Conservation (phyloP, 2,888 invertebrate species). For the Zaprionus bogoriensis region DNA sequence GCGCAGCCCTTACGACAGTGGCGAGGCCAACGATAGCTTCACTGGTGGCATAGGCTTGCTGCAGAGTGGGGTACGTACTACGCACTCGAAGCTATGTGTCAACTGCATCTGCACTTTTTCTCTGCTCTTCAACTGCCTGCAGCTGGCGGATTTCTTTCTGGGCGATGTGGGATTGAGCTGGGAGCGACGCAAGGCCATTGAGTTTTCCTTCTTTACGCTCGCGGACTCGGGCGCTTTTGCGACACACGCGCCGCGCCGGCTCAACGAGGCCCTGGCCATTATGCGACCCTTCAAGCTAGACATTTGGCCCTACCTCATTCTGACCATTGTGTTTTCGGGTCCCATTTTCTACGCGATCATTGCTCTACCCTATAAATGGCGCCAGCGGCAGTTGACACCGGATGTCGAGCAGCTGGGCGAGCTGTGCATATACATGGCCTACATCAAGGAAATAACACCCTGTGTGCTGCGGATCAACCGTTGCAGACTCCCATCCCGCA, state of each 20-base stretch:
- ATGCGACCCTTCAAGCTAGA: slow-evolving; percentile 89
- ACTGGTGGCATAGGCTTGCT: slow-evolving; percentile 89
- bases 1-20: slow-evolving; percentile 79
- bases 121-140: not conserved
- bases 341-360: slow-evolving; percentile 88
- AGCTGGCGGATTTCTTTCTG: slow-evolving; percentile 87
- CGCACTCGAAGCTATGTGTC: too few species aligned
- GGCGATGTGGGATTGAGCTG: slow-evolving; percentile 90
- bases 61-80: slow-evolving; percentile 85
- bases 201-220: slow-evolving; percentile 90
- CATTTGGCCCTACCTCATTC: slow-evolving; percentile 89
- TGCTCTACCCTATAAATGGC: slow-evolving; percentile 84
- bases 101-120: too few species aligned
- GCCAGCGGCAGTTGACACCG: slow-evolving; percentile 4
- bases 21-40: slow-evolving; percentile 86
- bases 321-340: slow-evolving; percentile 87
- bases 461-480: slow-evolving; percentile 38
- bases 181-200: slow-evolving; percentile 88
- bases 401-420: slow-evolving; percentile 57
- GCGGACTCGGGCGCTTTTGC: slow-evolving; percentile 91
- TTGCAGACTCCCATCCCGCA: slow-evolving; percentile 37
- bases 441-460: slow-evolving; percentile 80
- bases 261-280: slow-evolving; percentile 89
- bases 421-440: slow-evolving; percentile 64
- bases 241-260: slow-evolving; percentile 88